Evolutionary conservation across 1,140 invertebrate genomes (phyloP).

Genomic region (Eulimnadia texana): DNA sequence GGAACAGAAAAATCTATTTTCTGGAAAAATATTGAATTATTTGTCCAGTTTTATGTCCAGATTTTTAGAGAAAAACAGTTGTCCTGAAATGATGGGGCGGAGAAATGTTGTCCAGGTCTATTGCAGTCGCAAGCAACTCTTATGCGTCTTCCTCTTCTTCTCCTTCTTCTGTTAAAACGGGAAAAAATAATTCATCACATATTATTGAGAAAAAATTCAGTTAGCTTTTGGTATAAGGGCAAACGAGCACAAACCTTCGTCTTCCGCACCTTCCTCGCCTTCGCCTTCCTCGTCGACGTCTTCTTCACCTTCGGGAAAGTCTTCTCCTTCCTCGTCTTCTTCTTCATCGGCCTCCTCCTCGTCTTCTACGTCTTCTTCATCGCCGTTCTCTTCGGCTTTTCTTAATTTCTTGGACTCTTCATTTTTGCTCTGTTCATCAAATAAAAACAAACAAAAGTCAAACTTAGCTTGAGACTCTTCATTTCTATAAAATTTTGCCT

Average conservation of each 20-base stretch:
- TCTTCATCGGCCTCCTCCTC: constrained; percentile 14
- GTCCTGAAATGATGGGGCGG: too few relatives aligned
- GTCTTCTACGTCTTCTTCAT: constrained; percentile 14
- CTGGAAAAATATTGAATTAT: too few relatives aligned
- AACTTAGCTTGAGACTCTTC: too few relatives aligned
- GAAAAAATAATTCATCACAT: not conserved
- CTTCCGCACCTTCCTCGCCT: constrained; percentile 11
- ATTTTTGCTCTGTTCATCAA: constrained; percentile 4
- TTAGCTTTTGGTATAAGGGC: not conserved
- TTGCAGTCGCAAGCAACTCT: too few relatives aligned
- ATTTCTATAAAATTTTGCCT: not conserved
- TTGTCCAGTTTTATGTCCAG: too few relatives aligned
- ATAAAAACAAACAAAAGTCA: not conserved
- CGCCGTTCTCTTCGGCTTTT: constrained; percentile 12
- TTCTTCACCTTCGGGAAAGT: constrained; percentile 15
- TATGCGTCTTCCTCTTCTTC: constrained; percentile 10
- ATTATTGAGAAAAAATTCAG: not conserved
- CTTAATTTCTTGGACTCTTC: constrained; percentile 14
- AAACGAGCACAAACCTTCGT: not conserved
- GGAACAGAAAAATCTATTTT: too few relatives aligned
- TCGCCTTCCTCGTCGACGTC: constrained; percentile 15
- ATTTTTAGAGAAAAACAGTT: too few relatives aligned
- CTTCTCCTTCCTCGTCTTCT: constrained; percentile 14
- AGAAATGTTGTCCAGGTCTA: too few relatives aligned
- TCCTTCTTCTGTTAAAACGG: not conserved